Percentiles rank a stretch among this genome's conserved stretches.
phyloP scores from a whole-genome alignment of 2,113 vertebrate genomes.

The Chamaea fasciata region DNA sequence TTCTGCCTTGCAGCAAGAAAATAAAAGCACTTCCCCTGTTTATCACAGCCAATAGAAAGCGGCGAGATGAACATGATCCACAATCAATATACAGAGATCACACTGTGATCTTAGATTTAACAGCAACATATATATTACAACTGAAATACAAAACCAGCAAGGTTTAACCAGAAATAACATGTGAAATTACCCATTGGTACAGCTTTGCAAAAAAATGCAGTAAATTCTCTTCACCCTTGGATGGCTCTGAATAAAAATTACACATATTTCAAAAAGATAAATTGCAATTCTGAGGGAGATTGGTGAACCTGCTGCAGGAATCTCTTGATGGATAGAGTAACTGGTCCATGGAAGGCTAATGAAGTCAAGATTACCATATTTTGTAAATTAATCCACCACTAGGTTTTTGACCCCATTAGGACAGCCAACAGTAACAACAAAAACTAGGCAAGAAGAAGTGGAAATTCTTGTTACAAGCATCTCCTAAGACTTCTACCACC shows the following conservation, averaged over 20 bases:
- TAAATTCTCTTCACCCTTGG: not conserved
- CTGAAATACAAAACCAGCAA: not conserved
- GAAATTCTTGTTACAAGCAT: not conserved
- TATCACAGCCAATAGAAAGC: not conserved
- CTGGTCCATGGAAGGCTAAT: not conserved
- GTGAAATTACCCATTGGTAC: not conserved
- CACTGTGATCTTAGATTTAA: not conserved
- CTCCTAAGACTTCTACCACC: not conserved
- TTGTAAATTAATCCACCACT: not conserved
- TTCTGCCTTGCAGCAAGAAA: not conserved
- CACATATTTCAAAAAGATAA: not conserved
- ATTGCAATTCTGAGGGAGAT: not conserved
- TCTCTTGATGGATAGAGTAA: not conserved
- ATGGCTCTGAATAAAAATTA: not conserved
- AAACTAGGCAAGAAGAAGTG: not conserved
- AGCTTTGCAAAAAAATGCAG: not conserved
- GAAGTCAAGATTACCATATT: not conserved
- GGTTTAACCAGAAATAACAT: not conserved
- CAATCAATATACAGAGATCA: not conserved
- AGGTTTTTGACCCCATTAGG: not conserved
- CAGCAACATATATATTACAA: not conserved
- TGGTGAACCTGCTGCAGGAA: not conserved
- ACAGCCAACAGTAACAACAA: not conserved
- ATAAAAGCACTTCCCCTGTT: not conserved
- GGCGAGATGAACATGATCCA: not conserved